Evolutionary conservation across 1,140 invertebrate genomes (phyloP), one percentile per base, ranked within the genome.

Genomic region (Camponotus floridanus): DNA sequence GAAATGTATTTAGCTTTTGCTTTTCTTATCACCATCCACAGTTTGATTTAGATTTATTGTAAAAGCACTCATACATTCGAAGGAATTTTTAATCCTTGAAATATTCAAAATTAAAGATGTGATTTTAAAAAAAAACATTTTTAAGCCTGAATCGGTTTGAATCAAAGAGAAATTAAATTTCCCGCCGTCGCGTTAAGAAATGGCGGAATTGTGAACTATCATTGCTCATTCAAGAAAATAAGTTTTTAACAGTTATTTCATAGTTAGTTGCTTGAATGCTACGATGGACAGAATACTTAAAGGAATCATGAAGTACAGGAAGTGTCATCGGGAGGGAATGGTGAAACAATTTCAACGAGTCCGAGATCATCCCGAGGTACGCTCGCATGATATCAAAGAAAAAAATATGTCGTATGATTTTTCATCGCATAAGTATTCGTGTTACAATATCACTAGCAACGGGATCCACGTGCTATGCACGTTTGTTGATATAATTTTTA

Each of bases 291-390:
- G 97, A 94, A 98, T 99, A 93, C 95, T 99, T 68, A 96, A 97
- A 94, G 98, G 98, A 48, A 97, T 99, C 73, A 98, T 98, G 97
- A 96, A 97, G 93, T 99, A 98, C 94, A 96, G 98, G 67, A 96
- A 97, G 73, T 97, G 97, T 55, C 97, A 97, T 83, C 96, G 97
- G 87, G 96, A 97, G 86, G 97, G 96, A 92, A 98, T 99, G 98
- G 98, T 99, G 18, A 97, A 98, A 94, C 98, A 99, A 94, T 99
- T 99, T 94, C 95, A 98, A 94, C 95, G 97, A 96, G 98, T 99
- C 85, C 96, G 96, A 93, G 97, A 98, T 95, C 96, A 98, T 95
- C 98, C 98, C 15, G 97, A 97, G 96, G 98, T 98, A 95, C 96
- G 96, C 95, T 86, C n/a, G 26, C 39, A 76, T 11, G 1, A 6